phyloP scores from a whole-genome alignment of 1,140 invertebrate genomes.

The Drosophila murphyi region DNA sequence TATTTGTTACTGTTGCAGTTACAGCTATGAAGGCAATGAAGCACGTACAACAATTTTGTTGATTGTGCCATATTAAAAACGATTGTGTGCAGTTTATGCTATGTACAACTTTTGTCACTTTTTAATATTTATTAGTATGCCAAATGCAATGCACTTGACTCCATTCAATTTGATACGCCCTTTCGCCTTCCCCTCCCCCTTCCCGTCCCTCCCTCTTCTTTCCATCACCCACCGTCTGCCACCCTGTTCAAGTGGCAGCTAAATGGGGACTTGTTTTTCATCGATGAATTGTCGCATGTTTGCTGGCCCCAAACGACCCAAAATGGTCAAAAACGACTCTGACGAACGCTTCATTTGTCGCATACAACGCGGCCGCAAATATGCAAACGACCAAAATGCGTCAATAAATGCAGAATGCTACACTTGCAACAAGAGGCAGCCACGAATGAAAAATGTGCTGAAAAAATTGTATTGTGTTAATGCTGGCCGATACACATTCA shows the following conservation, averaged over 20 bases:
- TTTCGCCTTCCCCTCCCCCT: too few species aligned
- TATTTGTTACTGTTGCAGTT: conserved; percentile 45
- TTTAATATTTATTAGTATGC: conserved; percentile 54
- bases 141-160: conserved; percentile 54
- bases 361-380: conserved; percentile 70
- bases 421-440: conserved; percentile 50
- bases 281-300: conserved; percentile 65
- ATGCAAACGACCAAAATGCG: conserved; percentile 77
- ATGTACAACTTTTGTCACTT: conserved; percentile 17
- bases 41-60: conserved; percentile 19
- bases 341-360: conserved; percentile 68
- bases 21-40: conserved; percentile 5
- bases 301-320: conserved; percentile 39
- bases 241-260: background rate
- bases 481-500: conserved; percentile 56
- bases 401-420: conserved; percentile 74
- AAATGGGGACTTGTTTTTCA: conserved; percentile 47
- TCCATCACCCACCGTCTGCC: background rate
- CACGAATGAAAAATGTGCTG: conserved; percentile 51
- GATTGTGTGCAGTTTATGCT: background rate
- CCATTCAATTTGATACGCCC: conserved; percentile 21
- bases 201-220: too few species aligned
- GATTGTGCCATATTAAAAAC: conserved; percentile 21
- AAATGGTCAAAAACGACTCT: conserved; percentile 34
- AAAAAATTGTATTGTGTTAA: conserved; percentile 78